These are phyloP conservation scores for Halichoeres trimaculatus DNA, from an alignment of 2,113 vertebrate species.

Conservation along the genomic window DNA sequence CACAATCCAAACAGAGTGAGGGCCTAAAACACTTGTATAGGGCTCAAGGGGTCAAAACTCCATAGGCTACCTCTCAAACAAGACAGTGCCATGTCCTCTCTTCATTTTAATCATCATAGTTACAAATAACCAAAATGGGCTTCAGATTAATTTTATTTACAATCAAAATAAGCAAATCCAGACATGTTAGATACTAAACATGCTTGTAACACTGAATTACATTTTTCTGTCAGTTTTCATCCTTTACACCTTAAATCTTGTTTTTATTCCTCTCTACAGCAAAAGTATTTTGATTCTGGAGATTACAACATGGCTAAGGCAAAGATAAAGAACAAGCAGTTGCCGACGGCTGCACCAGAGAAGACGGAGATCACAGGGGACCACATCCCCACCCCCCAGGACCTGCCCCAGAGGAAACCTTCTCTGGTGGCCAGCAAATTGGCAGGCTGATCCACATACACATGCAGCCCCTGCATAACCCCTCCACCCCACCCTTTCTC, in stretches of 20 bases:
- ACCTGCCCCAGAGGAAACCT: constrained; percentile 98
- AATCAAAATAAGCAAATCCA: no score
- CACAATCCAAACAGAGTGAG: neutral
- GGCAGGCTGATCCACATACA: constrained; percentile 89
- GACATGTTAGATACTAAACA: no score
- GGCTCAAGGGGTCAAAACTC: neutral
- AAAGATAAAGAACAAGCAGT: constrained; percentile 98
- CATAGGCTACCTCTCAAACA: neutral
- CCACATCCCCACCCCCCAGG: constrained; percentile 99
- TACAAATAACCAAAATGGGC: no score
- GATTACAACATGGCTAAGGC: constrained; percentile 99
- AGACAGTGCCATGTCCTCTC: neutral
- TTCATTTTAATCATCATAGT: no score
- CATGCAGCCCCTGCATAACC: neutral
- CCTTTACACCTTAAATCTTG: neutral
- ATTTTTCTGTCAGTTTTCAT: neutral
- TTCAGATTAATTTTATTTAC: no score
- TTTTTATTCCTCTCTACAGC: constrained; percentile 78
- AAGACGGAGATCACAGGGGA: constrained; percentile 98
- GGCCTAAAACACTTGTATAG: neutral
- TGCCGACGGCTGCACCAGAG: constrained; percentile 92
- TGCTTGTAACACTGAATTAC: neutral
- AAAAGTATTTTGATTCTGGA: constrained; percentile 99
- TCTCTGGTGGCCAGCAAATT: constrained; percentile 98
- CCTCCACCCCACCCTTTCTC: neutral